These are phyloP conservation scores for Varanus komodoensis DNA, from an alignment of 2,113 vertebrate genomes.

Conservation along the genomic window DNA sequence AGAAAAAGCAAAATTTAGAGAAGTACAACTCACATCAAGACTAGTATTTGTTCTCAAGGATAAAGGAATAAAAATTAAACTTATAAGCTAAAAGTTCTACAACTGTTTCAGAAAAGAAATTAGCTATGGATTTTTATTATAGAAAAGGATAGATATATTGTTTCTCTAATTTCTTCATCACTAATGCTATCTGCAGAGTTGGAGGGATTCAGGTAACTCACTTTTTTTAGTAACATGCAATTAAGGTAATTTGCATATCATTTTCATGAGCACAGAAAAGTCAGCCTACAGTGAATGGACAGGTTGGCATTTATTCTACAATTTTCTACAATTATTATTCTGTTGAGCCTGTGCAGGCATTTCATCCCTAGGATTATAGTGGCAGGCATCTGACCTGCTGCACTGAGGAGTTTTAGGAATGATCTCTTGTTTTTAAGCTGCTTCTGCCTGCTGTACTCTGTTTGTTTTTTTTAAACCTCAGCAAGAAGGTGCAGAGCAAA, in stretches of 20 bases:
- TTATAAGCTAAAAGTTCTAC: background rate
- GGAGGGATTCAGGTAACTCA: background rate
- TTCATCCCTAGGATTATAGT: background rate
- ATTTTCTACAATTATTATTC: background rate
- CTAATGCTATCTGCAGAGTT: too few relatives aligned
- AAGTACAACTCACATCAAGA: background rate
- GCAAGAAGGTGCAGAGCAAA: too few relatives aligned
- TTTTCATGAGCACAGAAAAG: background rate
- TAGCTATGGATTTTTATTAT: background rate
- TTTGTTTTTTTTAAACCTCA: background rate
- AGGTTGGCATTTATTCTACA: background rate
- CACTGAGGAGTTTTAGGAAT: background rate
- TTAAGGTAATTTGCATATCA: background rate
- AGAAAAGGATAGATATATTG: background rate
- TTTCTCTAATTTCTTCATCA: background rate
- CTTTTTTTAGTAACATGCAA: background rate
- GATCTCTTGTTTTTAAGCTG: background rate
- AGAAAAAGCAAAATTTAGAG: slow-evolving; percentile 17
- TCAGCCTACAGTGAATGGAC: background rate
- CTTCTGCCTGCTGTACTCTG: background rate
- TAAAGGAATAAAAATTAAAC: slow-evolving; percentile 41
- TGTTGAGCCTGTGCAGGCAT: background rate
- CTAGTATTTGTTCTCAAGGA: slow-evolving; percentile 18
- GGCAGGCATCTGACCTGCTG: background rate
- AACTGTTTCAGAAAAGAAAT: background rate